Base-by-base conservation (phyloP, 2,113 vertebrate genomes). In the Eudyptes chrysolophus region DNA sequence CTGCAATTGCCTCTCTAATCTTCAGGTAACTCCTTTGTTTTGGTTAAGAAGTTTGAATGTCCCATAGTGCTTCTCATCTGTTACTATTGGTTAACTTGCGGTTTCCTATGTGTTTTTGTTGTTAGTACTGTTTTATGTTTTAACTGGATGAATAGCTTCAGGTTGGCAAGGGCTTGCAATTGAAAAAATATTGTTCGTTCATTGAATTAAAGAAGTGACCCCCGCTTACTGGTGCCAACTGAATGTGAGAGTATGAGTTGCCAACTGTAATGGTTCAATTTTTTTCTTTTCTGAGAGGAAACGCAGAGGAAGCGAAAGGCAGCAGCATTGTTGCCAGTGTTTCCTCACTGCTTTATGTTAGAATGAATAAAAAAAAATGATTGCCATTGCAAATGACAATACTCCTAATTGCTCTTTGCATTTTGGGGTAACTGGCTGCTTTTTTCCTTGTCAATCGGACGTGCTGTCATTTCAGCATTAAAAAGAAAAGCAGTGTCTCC, bases 241-340 rank as follows among this genome's bases (percentile, higher is more conserved):
- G 75, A 30, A 17, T 16, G 10, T 52, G 71, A 86, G 32, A 77
- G 21, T 64, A 8, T 0, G 3, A 20, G 17, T 51, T 82, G 17
- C 65, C 44, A 18, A 64, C 10, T 42, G 34, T 58, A 58, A 52
- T 15, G 16, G 13, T 90, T 57, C 22, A 1, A 0, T 13, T 77
- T 58, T 85, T 62, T 65, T 69, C 2, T 48, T 34, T 94, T 52
- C 74, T 52, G 62, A 72, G 55, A 62, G 20, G 46, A 90, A 88
- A 27, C 1, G 4, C 32, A 60, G 72, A 89, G 74, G 82, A 93
- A 92, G 71, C 0, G 0, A 58, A 70, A 88, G 16, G 55, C 2
- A 8, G 30, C 19, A 65, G 20, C 0, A 0, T 29, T 64, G 17
- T 55, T 82, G 54, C 66, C 66, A 48, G 36, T 3, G 5, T 54